Base-by-base conservation (phyloP, 2,797 vertebrate genomes). In the Channa striata region DNA sequence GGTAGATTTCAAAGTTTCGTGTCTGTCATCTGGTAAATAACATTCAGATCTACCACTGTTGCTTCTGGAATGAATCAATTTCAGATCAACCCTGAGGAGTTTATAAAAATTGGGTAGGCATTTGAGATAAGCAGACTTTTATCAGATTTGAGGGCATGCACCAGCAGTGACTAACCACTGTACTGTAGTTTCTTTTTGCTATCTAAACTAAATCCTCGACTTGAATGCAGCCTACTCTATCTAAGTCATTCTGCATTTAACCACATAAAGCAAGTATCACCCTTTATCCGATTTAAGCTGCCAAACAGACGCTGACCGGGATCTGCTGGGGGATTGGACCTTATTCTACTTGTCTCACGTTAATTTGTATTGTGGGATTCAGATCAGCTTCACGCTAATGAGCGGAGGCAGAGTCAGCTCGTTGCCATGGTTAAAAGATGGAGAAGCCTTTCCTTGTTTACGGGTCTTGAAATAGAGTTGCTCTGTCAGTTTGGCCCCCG, bases 401-500 rank as follows among this genome's bases (percentile, higher is more conserved):
- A 63, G 34, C 9, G 2, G 36, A 77, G 59, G 69, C 63, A 53
- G 62, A 60, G 52, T 62, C 58, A 66, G 46, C 51, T 37, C 0
- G 77, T 92, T 87, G 77, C 83, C 59, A 81, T 85, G 82, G 86
- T 59, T 68, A 47, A 69, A 51, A 59, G 68, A 72, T 46, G 21
- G 49, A 23, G 25, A 43, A 43, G 43, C 68, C 25, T 46, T 57
- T 61, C 34, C 36, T 57, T 62, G 40, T 84, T 76, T 78, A 69
- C 25, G 11, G 11, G 16, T 70, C 84, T 67, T 3, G 53, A 86
- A 87, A 89, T 88, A 78, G 83, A 81, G 47, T 36, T 49, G 57
- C 72, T 87, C 73, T 25, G 40, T 80, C 83, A 75, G 69, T 20
- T 1, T 20, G 13, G 76, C 75, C 60, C 70, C 72, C 50, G 61